Base-by-base conservation (phyloP, 35 echinoderm and acorn worm species). In the Lytechinus pictus region DNA sequence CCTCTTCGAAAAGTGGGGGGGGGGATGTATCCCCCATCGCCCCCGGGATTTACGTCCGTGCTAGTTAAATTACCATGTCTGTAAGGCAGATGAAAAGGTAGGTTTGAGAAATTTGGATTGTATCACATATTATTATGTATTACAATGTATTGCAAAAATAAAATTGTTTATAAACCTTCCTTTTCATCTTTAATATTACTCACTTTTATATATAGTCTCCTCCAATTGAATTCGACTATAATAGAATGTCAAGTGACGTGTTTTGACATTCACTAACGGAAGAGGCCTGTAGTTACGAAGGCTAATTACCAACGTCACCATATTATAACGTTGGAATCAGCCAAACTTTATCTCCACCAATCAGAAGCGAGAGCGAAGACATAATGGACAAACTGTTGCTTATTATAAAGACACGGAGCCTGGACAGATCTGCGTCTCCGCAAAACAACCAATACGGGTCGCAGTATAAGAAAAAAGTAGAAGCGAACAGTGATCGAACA, bases 291-390 rank as follows among this genome's bases (percentile, higher is more conserved):
- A 79, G n/a, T 79, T 24, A 79, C 6, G 66, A 79, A 24, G n/a
- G 66, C 66, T 58, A 79, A 79, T 79, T 79, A 79, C 66, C 66
- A 79, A 79, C 66, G 66, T 79, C 66, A 79, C 66, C 6, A 79
- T 8, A 79, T 24, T 79, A 79, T 14, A 19, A 79, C 21, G 66
- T 79, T 79, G 66, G 66, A 79, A 79, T 79, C 66, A 79, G 66
- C n/a, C n/a, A 79, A 79, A 79, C 16, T 79, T 16, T 79, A 14
- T 79, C 19, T 79, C 66, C 19, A 79, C 66, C 66, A 79, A 79
- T 79, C 66, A 79, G 21, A 79, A 79, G 66, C 66, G 66, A 79
- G 66, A 24, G n/a, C n/a, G 16, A 79, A 8, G 66, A 79, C 19
- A 79, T 24, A 79, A 79, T 24, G 66, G 19, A 79, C 66, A 79